Conservation (phyloP, 2,888 invertebrate genomes). For the Himalopsyche japonica region DNA sequence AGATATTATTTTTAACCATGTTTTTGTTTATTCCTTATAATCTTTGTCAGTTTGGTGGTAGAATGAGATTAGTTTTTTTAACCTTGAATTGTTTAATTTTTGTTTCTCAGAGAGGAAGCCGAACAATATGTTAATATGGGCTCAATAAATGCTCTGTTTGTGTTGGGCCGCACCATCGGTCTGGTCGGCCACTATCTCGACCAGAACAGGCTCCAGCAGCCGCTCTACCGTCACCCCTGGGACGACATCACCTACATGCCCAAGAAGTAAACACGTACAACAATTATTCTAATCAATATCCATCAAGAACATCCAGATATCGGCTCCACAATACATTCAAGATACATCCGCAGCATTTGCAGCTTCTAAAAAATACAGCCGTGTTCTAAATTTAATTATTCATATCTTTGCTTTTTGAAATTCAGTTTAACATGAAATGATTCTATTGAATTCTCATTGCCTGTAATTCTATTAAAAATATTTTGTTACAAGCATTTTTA, state of each 20-base stretch:
- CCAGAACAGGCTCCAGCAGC: conserved; percentile 98
- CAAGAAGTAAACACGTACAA: conserved; percentile 13
- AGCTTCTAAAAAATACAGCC: background rate
- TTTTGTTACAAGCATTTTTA: no score
- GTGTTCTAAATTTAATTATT: background rate
- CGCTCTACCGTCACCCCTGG: conserved; percentile 99
- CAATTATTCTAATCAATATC: background rate
- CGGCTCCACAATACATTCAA: background rate
- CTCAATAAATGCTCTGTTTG: conserved; percentile 97
- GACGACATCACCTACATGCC: conserved; percentile 84
- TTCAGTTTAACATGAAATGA: background rate
- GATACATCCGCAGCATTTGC: background rate
- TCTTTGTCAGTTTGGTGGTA: no score
- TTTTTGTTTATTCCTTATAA: no score
- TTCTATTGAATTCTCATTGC: no score
- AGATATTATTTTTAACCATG: no score
- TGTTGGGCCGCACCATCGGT: conserved; percentile 96
- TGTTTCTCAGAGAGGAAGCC: conserved; percentile 82
- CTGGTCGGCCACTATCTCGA: conserved; percentile 99
- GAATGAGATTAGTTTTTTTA: no score
- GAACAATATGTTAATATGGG: conserved; percentile 97
- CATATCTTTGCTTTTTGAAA: background rate
- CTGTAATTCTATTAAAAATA: no score
- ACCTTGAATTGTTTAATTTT: background rate
- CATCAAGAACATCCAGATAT: background rate